Percentiles rank a stretch among this genome's conserved stretches.
phyloP scores from a whole-genome alignment of 2,888 invertebrate genomes.

The Perizoma flavofasciatum region DNA sequence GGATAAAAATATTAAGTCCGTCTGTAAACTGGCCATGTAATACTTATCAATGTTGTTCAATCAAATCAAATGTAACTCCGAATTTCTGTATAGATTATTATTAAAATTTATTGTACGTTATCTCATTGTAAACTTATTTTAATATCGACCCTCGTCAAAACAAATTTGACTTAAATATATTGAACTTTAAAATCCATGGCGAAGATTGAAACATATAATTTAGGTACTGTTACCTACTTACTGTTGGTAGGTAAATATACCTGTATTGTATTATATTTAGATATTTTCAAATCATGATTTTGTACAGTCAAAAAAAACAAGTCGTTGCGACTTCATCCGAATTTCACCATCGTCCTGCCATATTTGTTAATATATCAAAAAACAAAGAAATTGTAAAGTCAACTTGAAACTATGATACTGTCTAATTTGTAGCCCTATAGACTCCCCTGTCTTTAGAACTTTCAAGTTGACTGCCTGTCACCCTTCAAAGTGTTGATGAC shows the following conservation, averaged over 20 bases:
- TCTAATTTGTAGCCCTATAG: not conserved
- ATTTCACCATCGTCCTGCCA: constrained; percentile 36
- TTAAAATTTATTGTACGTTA: constrained; percentile 30
- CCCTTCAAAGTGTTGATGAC: constrained; percentile 12
- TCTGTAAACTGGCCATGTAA: constrained; percentile 39
- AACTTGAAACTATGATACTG: not conserved
- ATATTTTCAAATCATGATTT: not conserved
- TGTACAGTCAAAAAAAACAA: constrained; percentile 3
- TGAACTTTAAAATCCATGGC: not conserved
- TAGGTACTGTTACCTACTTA: too few relatives aligned
- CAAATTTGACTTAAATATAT: not conserved
- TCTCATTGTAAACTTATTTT: constrained; percentile 28
- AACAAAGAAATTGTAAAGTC: not conserved
- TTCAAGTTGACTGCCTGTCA: constrained; percentile 10
- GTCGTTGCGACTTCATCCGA: constrained; percentile 27
- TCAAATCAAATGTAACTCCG: constrained; percentile 31
- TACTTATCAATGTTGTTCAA: constrained; percentile 25
- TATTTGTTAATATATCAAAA: constrained; percentile 18
- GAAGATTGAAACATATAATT: too few relatives aligned
- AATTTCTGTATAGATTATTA: constrained; percentile 25
- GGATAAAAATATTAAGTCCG: constrained; percentile 45
- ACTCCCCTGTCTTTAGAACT: too few relatives aligned
- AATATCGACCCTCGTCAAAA: not conserved
- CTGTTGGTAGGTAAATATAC: too few relatives aligned
- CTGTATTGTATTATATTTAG: too few relatives aligned